phyloP scores from a whole-genome alignment of 2,888 invertebrate species.

The Harpalus rufipes region DNA sequence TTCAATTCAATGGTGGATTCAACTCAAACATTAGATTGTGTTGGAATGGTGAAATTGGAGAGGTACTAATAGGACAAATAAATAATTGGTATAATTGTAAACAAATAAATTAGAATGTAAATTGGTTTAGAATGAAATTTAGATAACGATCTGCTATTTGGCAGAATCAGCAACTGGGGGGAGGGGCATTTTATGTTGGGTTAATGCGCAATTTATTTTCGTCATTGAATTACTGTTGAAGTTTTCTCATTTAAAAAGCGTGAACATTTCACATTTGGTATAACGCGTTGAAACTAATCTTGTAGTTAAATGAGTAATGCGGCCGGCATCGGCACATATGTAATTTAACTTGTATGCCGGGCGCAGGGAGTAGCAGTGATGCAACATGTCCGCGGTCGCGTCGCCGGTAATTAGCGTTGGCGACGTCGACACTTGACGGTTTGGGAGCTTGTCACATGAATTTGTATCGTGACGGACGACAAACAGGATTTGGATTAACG shows the following conservation, averaged over 20 bases:
- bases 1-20: background rate
- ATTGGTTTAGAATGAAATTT: conserved; percentile 36
- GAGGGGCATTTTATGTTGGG: conserved; percentile 2
- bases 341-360: conserved; percentile 39
- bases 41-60: background rate
- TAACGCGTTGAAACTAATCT: conserved; percentile 43
- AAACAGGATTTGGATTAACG: conserved; percentile 5
- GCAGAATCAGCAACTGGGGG: conserved; percentile 7
- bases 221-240: conserved; percentile 18
- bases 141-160: conserved; percentile 32
- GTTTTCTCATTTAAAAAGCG: conserved; percentile 51
- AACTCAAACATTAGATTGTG: background rate
- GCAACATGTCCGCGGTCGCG: conserved; percentile 30
- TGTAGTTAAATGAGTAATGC: conserved; percentile 48
- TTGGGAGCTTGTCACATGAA: conserved; percentile 38
- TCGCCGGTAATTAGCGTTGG: conserved; percentile 18
- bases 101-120: conserved; percentile 39
- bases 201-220: conserved; percentile 40
- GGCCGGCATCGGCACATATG: conserved; percentile 22
- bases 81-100: conserved; percentile 18
- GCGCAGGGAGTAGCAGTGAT: background rate
- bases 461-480: conserved; percentile 23
- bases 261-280: conserved; percentile 38
- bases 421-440: conserved; percentile 28
- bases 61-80: background rate